Conservation (phyloP, 2,113 vertebrate genomes). For the Podilymbus podiceps region DNA sequence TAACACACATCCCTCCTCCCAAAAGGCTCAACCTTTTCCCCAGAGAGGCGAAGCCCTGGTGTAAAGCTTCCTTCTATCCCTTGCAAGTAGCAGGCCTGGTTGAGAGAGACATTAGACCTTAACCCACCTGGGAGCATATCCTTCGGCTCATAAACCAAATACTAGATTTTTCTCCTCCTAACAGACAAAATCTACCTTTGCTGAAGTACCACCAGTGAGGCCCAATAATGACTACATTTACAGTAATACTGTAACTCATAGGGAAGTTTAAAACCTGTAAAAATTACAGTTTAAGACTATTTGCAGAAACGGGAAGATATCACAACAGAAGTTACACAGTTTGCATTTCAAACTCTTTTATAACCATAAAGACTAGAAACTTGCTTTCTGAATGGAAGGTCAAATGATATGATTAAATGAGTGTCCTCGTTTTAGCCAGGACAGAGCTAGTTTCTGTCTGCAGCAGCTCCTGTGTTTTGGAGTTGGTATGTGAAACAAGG, state of each 20-base stretch:
- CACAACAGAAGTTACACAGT: background rate
- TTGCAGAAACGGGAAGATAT: background rate
- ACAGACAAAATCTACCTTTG: background rate
- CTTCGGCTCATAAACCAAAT: background rate
- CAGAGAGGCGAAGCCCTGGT: background rate
- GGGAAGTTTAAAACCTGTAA: background rate
- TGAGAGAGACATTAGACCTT: background rate
- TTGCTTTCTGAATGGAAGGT: background rate
- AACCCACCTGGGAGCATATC: background rate
- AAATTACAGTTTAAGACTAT: background rate
- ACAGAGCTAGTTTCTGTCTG: no score
- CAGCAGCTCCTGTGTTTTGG: no score
- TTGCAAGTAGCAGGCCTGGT: background rate
- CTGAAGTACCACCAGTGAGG: background rate
- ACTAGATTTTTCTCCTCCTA: background rate
- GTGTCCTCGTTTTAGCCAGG: no score
- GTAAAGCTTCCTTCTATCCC: background rate
- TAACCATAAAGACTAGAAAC: background rate
- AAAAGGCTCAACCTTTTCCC: background rate
- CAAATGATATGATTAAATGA: background rate
- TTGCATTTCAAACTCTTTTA: background rate
- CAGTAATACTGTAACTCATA: background rate
- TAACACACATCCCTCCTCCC: background rate
- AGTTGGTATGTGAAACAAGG: no score
- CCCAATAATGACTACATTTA: background rate